Conservation (phyloP, 2,888 invertebrate genomes). For the Aphelenchoides bicaudatus region DNA sequence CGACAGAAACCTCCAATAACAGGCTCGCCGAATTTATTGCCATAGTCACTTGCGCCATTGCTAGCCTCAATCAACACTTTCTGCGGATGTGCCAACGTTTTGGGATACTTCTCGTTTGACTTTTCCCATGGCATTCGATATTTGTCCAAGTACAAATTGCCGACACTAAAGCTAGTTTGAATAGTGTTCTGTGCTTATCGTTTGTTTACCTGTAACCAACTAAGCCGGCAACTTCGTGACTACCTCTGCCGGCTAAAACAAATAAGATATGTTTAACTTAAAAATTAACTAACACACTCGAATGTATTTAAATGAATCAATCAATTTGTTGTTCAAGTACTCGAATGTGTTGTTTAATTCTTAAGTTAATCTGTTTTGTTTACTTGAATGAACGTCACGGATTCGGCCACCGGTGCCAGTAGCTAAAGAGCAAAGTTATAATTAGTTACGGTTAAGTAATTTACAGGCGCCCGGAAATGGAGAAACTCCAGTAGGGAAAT, state of each 20-base stretch:
- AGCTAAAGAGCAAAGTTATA: too few relatives aligned
- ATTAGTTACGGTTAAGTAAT: too few relatives aligned
- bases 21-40: constrained; percentile 95
- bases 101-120: constrained; percentile 72
- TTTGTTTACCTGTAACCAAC: constrained; percentile 20
- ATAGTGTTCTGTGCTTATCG: constrained; percentile 64
- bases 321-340: too few relatives aligned
- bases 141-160: constrained; percentile 85
- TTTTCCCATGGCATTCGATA: constrained; percentile 87
- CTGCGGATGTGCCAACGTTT: constrained; percentile 81
- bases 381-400: constrained; percentile 87
- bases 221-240: constrained; percentile 50
- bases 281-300: too few relatives aligned
- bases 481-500: constrained; percentile 77
- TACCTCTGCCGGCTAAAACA: constrained; percentile 32
- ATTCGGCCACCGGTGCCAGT: constrained; percentile 95
- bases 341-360: too few relatives aligned
- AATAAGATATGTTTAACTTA: constrained; percentile 8
- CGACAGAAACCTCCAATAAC: constrained; percentile 84
- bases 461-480: constrained; percentile 94
- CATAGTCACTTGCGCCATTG: constrained; percentile 96
- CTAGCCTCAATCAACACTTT: constrained; percentile 84
- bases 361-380: too few relatives aligned
- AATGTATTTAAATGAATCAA: too few relatives aligned
- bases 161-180: constrained; percentile 92